These are phyloP conservation scores for Propithecus deckenii DNA, from an alignment of 2,797 vertebrate species.

Conservation along the genomic window DNA sequence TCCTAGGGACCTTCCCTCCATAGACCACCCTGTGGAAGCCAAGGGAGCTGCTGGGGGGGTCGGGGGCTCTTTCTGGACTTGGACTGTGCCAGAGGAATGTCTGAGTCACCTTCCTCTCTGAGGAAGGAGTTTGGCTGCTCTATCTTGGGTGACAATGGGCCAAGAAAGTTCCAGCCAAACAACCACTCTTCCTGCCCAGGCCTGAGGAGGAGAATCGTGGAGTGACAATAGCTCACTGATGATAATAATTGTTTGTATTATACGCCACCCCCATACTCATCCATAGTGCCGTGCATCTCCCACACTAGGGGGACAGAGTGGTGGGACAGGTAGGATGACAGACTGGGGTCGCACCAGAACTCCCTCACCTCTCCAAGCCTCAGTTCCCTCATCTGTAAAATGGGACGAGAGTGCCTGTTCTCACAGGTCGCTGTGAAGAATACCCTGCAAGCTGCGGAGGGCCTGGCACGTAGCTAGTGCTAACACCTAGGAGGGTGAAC, in stretches of 20 bases:
- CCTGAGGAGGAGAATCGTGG: not conserved
- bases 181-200: not conserved
- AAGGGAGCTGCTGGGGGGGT: not conserved
- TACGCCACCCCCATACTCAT: accelerated
- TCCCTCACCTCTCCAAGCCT: not conserved
- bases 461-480: accelerated
- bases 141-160: not conserved
- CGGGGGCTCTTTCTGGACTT: not conserved
- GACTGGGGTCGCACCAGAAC: not conserved
- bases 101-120: slow-evolving; percentile 62
- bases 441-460: accelerated
- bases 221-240: accelerated
- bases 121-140: not conserved
- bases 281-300: accelerated
- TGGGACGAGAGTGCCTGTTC: not conserved
- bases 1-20: not conserved
- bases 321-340: not conserved
- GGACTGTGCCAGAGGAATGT: not conserved
- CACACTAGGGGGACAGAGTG: not conserved
- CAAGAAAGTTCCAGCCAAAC: not conserved
- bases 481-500: not conserved
- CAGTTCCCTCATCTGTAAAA: not conserved
- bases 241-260: not conserved
- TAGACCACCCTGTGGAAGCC: not conserved
- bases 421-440: not conserved